Evolutionary conservation across 2,113 vertebrate species (phyloP).

Genomic region (Hippocampus barbouri): DNA sequence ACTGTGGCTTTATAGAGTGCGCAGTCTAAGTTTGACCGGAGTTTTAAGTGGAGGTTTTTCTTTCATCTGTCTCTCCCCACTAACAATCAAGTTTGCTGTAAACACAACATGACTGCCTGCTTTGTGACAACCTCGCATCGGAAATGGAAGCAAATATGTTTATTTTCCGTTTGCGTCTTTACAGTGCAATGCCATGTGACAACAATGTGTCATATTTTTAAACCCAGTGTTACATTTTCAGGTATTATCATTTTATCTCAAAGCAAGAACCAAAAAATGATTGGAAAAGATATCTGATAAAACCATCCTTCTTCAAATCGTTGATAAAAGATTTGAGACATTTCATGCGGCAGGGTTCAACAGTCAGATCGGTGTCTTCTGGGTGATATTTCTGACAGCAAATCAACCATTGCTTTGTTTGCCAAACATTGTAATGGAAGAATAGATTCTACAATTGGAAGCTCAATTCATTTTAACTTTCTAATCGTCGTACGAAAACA

Average conservation of each 20-base stretch:
- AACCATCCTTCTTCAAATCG: neutral
- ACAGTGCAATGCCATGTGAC: neutral
- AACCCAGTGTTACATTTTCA: neutral
- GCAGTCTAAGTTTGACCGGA: constrained; percentile 44
- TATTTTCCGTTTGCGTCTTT: constrained; percentile 9
- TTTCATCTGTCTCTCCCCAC: constrained; percentile 13
- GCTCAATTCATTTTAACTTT: neutral
- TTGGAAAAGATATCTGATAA: neutral
- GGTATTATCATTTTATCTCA: neutral
- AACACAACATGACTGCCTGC: constrained; percentile 7
- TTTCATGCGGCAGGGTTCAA: neutral
- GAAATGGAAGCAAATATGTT: constrained; percentile 4
- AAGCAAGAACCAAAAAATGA: neutral
- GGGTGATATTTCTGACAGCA: neutral
- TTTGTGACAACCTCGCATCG: constrained; percentile 4
- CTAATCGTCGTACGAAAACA: neutral
- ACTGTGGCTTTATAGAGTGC: constrained; percentile 18
- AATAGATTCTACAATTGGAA: neutral
- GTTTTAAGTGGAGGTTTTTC: constrained; percentile 15
- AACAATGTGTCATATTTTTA: neutral
- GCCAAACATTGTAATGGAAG: neutral
- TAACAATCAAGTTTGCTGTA: constrained; percentile 18
- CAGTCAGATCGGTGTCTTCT: neutral
- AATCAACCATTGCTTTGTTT: neutral
- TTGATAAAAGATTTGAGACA: neutral